Conservation (phyloP, 2,888 invertebrate species). For the Zeuzera pyrina region DNA sequence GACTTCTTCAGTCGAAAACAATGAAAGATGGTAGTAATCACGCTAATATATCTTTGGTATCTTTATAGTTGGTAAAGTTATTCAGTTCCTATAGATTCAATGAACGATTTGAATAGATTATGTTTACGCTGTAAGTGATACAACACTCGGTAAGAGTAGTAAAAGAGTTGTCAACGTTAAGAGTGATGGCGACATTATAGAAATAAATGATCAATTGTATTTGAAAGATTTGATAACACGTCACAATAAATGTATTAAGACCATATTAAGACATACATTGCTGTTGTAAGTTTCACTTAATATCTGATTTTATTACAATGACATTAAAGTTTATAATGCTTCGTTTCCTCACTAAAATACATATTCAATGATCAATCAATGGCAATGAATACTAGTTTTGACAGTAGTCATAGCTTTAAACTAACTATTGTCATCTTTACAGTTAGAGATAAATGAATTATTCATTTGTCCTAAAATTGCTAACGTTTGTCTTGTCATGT, state of each 20-base stretch:
- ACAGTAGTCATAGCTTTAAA: conserved; percentile 18
- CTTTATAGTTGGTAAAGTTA: no score
- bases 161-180: conserved; percentile 24
- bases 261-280: conserved; percentile 1
- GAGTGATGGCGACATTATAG: conserved; percentile 32
- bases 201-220: conserved; percentile 30
- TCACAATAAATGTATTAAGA: conserved; percentile 8
- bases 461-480: conserved; percentile 26
- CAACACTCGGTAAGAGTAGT: not conserved
- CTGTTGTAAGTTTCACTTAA: conserved; percentile 1
- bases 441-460: conserved; percentile 34
- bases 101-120: no score
- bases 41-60: no score
- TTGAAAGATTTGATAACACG: conserved; percentile 17
- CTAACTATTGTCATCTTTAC: conserved; percentile 26
- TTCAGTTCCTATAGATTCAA: no score
- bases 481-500: conserved; percentile 15
- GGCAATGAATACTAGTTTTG: conserved; percentile 18
- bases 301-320: not conserved
- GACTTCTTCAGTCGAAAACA: no score
- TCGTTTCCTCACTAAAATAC: not conserved
- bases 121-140: not conserved
- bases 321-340: not conserved
- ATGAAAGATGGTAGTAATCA: no score
- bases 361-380: conserved; percentile 11